These are phyloP conservation scores for Bos javanicus DNA, from an alignment of 2,113 vertebrate genomes.

Conservation along the genomic window DNA sequence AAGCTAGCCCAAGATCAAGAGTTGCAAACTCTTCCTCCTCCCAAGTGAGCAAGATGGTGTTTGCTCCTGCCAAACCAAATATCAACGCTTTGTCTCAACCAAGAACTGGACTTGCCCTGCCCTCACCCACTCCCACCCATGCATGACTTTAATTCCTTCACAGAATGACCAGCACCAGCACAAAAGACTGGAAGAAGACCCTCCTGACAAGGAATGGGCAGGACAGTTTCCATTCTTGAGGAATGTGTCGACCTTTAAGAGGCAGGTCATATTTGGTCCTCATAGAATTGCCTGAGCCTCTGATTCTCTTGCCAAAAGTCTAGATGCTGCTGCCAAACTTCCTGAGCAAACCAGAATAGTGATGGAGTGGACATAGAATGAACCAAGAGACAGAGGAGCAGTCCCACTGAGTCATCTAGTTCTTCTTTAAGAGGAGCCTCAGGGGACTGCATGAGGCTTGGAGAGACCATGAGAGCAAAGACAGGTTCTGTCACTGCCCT, in stretches of 20 bases:
- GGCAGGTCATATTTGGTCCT: neutral
- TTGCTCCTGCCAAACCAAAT: neutral
- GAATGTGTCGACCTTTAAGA: neutral
- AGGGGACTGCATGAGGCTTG: neutral
- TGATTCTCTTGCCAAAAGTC: neutral
- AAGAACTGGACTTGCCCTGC: neutral
- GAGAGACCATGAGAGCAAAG: neutral
- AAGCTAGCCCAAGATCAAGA: neutral
- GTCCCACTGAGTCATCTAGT: neutral
- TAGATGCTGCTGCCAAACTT: neutral
- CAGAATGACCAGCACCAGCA: neutral
- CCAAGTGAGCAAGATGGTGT: neutral
- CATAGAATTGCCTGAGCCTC: neutral
- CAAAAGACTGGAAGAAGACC: neutral
- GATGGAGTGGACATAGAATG: rapidly evolving
- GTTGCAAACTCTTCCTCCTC: neutral
- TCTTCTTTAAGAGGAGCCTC: neutral
- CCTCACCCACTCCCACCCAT: neutral
- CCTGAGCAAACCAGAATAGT: neutral
- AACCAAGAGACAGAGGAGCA: neutral
- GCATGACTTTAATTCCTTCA: neutral
- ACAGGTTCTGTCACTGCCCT: neutral
- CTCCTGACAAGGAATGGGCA: neutral
- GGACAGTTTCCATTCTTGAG: neutral
- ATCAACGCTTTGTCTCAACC: neutral